These are phyloP conservation scores for Hypsibius dujardini DNA, from an alignment of 1,140 invertebrate genomes.

Conservation along the genomic window DNA sequence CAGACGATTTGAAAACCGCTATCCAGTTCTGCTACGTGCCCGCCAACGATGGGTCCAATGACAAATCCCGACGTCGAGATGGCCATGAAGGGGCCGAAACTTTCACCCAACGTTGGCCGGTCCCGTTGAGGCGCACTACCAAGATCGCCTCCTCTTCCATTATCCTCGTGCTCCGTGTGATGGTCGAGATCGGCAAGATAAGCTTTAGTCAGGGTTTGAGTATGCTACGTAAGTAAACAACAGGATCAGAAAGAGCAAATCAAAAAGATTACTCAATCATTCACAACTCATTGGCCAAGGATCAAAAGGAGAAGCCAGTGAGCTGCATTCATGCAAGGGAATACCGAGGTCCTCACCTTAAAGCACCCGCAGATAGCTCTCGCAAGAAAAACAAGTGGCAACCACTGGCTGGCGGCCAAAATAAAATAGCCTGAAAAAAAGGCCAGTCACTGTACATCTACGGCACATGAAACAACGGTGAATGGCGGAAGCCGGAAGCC, in stretches of 20 bases:
- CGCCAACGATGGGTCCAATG: conserved; percentile 47
- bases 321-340: too few relatives aligned
- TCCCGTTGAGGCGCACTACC: not conserved
- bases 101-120: not conserved
- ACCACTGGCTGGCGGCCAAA: too few relatives aligned
- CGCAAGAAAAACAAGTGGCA: conserved; percentile 33
- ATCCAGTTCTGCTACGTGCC: conserved; percentile 40
- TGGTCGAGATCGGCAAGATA: conserved; percentile 43
- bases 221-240: too few relatives aligned
- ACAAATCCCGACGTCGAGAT: conserved; percentile 49
- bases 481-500: too few relatives aligned
- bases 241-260: too few relatives aligned
- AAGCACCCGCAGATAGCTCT: conserved; percentile 40
- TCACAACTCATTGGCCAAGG: too few relatives aligned
- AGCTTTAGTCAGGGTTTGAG: conserved; percentile 46
- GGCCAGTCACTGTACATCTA: too few relatives aligned
- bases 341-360: too few relatives aligned
- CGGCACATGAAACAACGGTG: too few relatives aligned
- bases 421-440: too few relatives aligned
- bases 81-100: conserved; percentile 44
- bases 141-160: conserved; percentile 39
- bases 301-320: too few relatives aligned
- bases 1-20: conserved; percentile 29
- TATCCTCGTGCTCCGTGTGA: conserved; percentile 22
- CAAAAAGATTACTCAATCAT: too few relatives aligned